These are phyloP conservation scores for Polyommatus icarus DNA, from an alignment of 2,888 invertebrate genomes.

Conservation along the genomic window DNA sequence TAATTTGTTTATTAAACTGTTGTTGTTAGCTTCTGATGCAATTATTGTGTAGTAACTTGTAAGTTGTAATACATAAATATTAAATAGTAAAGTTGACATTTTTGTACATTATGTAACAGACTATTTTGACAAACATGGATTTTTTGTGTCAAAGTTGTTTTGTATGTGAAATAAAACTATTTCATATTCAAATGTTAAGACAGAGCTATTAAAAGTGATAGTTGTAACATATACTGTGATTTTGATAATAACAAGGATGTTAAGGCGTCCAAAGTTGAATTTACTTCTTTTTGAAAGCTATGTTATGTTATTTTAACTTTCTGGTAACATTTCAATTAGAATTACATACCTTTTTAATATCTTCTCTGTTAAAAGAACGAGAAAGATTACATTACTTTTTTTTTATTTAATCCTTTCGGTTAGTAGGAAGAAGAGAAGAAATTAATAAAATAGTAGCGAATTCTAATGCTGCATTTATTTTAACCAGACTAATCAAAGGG, in stretches of 20 bases:
- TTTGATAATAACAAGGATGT: background rate
- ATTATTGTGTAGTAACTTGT: background rate
- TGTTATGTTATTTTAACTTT: no score
- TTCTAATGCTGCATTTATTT: no score
- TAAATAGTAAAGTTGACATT: background rate
- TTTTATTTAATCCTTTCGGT: no score
- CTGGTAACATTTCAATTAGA: no score
- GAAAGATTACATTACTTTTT: no score
- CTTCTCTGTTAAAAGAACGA: no score
- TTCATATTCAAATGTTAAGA: background rate
- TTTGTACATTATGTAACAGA: background rate
- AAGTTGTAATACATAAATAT: background rate
- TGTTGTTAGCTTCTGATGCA: background rate
- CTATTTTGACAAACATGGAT: background rate
- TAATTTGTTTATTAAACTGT: background rate
- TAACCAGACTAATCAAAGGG: no score
- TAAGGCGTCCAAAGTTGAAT: no score
- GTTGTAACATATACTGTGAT: background rate
- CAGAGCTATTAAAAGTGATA: background rate
- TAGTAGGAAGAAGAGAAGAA: no score
- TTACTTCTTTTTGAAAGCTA: background rate
- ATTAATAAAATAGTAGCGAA: no score
- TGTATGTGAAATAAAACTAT: background rate
- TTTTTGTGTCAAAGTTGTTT: constrained; percentile 1
- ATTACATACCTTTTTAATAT: no score